Percentiles rank a stretch among this genome's conserved stretches.
Evolutionary conservation across 1,140 invertebrate species (phyloP).

Genomic region (Papilio polyxenes): DNA sequence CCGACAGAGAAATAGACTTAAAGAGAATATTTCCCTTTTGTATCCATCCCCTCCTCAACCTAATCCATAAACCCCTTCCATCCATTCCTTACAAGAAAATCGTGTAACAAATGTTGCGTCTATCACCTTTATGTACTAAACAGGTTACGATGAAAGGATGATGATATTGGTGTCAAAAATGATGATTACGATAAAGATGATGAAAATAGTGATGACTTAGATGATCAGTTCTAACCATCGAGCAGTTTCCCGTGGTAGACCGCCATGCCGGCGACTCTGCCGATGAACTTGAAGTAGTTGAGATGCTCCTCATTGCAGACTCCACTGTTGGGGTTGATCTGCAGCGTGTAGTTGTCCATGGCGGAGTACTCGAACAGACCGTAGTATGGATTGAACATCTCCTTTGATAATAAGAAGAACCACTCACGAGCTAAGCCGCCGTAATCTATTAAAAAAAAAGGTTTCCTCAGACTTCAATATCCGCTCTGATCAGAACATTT

Average conservation of each 20-base stretch:
- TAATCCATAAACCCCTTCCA: too few species aligned
- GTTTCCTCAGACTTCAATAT: too few species aligned
- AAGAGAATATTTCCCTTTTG: too few species aligned
- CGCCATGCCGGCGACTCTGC: conserved; percentile 98
- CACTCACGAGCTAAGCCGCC: conserved; percentile 98
- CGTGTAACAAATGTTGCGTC: too few species aligned
- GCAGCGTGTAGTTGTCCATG: conserved; percentile 99
- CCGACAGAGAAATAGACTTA: too few species aligned
- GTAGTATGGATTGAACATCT: conserved; percentile 99
- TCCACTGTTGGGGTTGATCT: conserved; percentile 99
- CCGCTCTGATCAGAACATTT: too few species aligned
- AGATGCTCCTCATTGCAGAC: conserved; percentile 98
- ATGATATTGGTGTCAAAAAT: too few species aligned
- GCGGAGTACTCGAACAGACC: conserved; percentile 99
- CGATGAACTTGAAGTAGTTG: conserved; percentile 99
- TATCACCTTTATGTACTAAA: too few species aligned
- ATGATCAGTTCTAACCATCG: conserved; percentile 85
- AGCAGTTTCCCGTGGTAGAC: conserved; percentile 99
- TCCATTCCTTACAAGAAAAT: too few species aligned
- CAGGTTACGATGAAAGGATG: too few species aligned
- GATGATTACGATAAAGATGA: background rate
- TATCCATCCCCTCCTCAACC: too few species aligned
- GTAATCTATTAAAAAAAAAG: conserved; percentile 86
- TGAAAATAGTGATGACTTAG: background rate
- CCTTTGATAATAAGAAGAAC: conserved; percentile 99